Evolutionary conservation across 2,113 vertebrate species (phyloP).

Genomic region (Strix uralensis): DNA sequence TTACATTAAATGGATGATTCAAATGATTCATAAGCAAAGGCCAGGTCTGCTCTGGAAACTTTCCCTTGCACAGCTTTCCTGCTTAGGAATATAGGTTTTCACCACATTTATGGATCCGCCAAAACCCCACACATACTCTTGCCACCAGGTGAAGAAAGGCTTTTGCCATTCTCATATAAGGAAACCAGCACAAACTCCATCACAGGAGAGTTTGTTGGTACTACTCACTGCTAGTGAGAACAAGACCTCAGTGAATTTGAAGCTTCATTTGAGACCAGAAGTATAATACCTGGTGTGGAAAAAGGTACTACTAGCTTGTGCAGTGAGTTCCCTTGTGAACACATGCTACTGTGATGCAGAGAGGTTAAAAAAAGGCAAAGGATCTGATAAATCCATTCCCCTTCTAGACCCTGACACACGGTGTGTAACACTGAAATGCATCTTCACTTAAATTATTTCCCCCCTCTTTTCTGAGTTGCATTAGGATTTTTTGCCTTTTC

Average conservation of each 20-base stretch:
- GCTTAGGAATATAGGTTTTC: background rate
- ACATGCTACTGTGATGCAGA: rapidly evolving
- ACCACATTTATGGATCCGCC: background rate
- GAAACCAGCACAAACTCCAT: background rate
- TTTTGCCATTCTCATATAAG: background rate
- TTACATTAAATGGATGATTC: background rate
- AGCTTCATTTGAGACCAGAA: background rate
- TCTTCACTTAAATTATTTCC: background rate
- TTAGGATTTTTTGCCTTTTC: background rate
- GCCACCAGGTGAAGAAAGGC: background rate
- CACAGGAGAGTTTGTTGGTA: background rate
- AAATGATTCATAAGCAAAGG: background rate
- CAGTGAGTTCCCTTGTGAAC: background rate
- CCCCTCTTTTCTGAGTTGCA: background rate
- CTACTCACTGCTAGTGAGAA: background rate
- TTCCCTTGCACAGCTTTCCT: background rate
- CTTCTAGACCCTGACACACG: background rate
- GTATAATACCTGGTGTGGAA: background rate
- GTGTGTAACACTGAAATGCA: background rate
- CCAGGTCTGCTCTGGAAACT: background rate
- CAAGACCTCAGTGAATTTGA: background rate
- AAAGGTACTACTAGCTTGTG: background rate
- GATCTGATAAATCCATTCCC: background rate
- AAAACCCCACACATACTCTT: background rate
- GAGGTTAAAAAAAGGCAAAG: background rate